Evolutionary conservation across 2,888 invertebrate species (phyloP), one percentile per base, ranked within the genome.

Genomic region (Nomada fabriciana): DNA sequence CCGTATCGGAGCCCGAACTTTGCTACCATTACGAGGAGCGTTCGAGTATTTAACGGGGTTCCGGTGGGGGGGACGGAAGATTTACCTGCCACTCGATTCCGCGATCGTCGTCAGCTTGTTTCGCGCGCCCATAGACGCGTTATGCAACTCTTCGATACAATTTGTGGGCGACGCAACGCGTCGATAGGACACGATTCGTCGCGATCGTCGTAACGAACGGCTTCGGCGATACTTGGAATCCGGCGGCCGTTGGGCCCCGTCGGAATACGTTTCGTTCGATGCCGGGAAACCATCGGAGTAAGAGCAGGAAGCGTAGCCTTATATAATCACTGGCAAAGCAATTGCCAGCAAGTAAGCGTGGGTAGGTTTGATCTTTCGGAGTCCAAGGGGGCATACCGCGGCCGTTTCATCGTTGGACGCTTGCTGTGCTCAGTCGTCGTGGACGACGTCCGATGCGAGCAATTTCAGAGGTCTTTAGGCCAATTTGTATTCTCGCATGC

Each of bases 301-400:
- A 85, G 87, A 86, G 83, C 85, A 86, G 86, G 86, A 86, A 86
- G 76, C 79, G 50, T 61, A 71, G 55, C 53, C 81, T 87, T 87
- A 87, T 81, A 80, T 87, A 87, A 87, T 76, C 68, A 59, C 68
- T 36, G 77, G 47, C 47, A 47, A 47, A 80, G 83, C 78, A 86
- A 86, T 83, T 74, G 74, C 57, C 69, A 69, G 68, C 55, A 61
- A 68, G 64, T 80, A 60, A 55, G 81, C 64, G 83, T 83, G 77
- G 57, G 36, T 73, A 71, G 23, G 55, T 36, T 36, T 7, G 36
- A 36, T 42, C 20, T 60, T 61, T 78, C 65, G 20, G 29, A 53
- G 52, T 59, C 59, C 42, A 36, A 50, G 59, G 23, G 42, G 15
- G 23, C 11, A 47, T 9, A 47, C 47, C 47, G 11, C 47, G 13